Conservation (phyloP, 2,888 invertebrate species). For the Amblyjoppa fuscipennis region DNA sequence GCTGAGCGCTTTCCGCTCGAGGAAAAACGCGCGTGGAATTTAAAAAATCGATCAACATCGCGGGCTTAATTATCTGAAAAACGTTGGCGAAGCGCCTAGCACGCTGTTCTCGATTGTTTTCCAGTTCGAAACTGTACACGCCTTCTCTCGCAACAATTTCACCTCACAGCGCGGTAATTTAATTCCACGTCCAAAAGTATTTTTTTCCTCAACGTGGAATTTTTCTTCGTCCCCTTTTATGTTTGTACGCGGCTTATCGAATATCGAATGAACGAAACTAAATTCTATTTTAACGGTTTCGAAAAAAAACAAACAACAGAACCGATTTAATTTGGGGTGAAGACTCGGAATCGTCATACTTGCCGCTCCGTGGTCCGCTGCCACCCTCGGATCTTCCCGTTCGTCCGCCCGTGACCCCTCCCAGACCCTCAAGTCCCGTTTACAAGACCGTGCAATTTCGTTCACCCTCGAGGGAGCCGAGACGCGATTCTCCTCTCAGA, state of each 20-base stretch:
- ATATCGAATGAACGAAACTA: not conserved
- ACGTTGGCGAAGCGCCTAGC: not conserved
- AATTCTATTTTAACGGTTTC: not conserved
- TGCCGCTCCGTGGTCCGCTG: slow-evolving; percentile 74
- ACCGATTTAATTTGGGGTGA: slow-evolving; percentile 34
- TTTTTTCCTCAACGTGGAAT: not conserved
- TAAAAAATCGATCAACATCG: slow-evolving; percentile 1
- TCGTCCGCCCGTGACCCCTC: slow-evolving; percentile 69
- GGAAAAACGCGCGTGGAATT: slow-evolving; percentile 8
- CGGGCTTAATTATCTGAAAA: not conserved
- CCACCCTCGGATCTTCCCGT: slow-evolving; percentile 75
- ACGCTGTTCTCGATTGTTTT: not conserved
- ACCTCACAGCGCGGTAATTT: not conserved
- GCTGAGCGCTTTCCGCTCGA: not conserved
- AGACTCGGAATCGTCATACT: slow-evolving; percentile 61
- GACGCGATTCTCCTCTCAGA: slow-evolving; percentile 68
- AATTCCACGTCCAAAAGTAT: not conserved
- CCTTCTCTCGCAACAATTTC: not conserved
- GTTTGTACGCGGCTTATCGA: not conserved
- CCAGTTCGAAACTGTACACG: not conserved
- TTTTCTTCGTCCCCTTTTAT: not conserved
- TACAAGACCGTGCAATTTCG: slow-evolving; percentile 71
- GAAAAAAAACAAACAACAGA: slow-evolving; percentile 17
- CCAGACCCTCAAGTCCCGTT: slow-evolving; percentile 61
- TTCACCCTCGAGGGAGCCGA: slow-evolving; percentile 66